These are phyloP conservation scores for Diloba caeruleocephala DNA, from an alignment of 2,888 invertebrate species.

Conservation along the genomic window DNA sequence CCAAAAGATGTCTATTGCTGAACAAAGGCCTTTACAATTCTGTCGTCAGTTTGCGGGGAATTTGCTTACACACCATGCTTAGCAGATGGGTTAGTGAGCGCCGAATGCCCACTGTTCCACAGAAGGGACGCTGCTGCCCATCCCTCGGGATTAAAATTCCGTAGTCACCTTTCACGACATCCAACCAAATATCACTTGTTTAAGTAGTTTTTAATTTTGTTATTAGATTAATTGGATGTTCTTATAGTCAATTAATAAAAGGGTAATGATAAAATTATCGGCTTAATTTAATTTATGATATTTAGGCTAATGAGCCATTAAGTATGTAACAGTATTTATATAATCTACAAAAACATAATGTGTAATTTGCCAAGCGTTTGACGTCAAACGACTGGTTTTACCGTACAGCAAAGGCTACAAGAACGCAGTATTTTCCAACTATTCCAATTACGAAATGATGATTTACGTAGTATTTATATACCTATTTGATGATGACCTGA, in stretches of 20 bases:
- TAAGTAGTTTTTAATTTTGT: neutral
- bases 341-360: neutral
- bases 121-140: too few species aligned
- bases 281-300: neutral
- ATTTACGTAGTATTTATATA: too few species aligned
- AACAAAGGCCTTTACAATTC: too few species aligned
- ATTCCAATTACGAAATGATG: neutral
- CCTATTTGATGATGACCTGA: too few species aligned
- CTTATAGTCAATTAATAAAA: conserved; percentile 5
- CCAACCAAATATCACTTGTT: too few species aligned
- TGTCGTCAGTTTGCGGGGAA: too few species aligned
- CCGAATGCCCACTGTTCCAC: too few species aligned
- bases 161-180: too few species aligned
- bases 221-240: neutral
- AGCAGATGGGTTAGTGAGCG: too few species aligned
- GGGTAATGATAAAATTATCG: neutral
- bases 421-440: neutral
- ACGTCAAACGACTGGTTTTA: conserved; percentile 33
- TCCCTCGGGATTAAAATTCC: too few species aligned
- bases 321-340: neutral
- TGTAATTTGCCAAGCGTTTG: conserved; percentile 2
- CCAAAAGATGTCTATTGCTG: too few species aligned
- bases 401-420: conserved; percentile 2
- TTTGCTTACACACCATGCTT: too few species aligned
- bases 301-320: neutral